Percentiles rank a stretch among this genome's conserved stretches.
Conservation (phyloP, 2,113 vertebrate genomes). For the Paramisgurnus dabryanus region DNA sequence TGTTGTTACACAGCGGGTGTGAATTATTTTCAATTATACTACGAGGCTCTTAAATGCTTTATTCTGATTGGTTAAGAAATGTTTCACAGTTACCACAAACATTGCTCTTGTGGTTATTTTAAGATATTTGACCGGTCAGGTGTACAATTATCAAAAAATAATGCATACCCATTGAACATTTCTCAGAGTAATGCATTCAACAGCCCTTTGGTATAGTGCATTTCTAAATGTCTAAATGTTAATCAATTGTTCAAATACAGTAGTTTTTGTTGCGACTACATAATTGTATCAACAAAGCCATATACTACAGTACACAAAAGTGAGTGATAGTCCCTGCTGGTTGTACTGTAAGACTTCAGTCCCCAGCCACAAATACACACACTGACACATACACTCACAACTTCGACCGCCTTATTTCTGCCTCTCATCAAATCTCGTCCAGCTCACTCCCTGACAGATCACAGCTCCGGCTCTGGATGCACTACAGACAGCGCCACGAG, state of each 20-base stretch:
- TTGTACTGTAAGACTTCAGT: neutral
- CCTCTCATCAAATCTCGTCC: constrained; percentile 33
- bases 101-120: too few relatives aligned
- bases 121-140: too few relatives aligned
- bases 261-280: neutral
- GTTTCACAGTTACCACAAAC: too few relatives aligned
- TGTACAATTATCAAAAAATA: too few relatives aligned
- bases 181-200: too few relatives aligned
- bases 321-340: constrained; percentile 2
- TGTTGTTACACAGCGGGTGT: too few relatives aligned
- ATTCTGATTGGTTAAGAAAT: too few relatives aligned
- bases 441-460: constrained; percentile 59
- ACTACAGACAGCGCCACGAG: constrained; percentile 66
- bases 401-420: neutral
- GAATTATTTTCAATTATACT: too few relatives aligned
- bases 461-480: constrained; percentile 66
- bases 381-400: constrained; percentile 3
- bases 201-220: neutral
- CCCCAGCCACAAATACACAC: neutral
- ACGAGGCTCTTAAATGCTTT: too few relatives aligned
- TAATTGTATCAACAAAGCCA: neutral
- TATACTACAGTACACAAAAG: neutral
- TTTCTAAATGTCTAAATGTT: neutral
- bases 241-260: neutral
- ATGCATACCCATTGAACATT: too few relatives aligned